A percentile compares a stretch with the other conserved stretches of the same genome.
Conservation (phyloP, 2,888 invertebrate species). For the Clostera curtula region DNA sequence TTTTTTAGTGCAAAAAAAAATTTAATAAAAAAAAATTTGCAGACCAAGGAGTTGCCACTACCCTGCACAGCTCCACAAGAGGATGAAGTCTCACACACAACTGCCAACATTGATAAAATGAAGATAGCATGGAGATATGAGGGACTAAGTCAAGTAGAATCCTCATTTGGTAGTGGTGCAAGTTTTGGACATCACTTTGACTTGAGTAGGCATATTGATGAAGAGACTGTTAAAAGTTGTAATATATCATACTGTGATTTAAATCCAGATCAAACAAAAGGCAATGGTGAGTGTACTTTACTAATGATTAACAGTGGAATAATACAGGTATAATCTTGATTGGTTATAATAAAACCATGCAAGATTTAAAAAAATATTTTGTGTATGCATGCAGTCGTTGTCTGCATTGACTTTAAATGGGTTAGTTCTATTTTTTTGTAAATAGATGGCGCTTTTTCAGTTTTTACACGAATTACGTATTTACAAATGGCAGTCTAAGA, state of each 20-base stretch:
- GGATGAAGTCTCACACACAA: constrained; percentile 41
- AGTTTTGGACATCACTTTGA: constrained; percentile 88
- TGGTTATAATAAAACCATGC: too few species aligned
- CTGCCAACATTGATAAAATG: constrained; percentile 74
- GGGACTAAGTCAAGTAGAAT: constrained; percentile 79
- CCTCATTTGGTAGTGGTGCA: constrained; percentile 58
- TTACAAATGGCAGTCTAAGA: too few species aligned
- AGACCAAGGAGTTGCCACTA: constrained; percentile 72
- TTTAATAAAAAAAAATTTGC: too few species aligned
- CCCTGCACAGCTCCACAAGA: constrained; percentile 64
- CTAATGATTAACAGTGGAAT: constrained; percentile 14
- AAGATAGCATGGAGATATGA: constrained; percentile 95
- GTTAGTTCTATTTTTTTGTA: too few species aligned
- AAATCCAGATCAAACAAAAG: constrained; percentile 19
- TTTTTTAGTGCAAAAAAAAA: too few species aligned
- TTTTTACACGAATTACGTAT: too few species aligned
- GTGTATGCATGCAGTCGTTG: too few species aligned
- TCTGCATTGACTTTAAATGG: too few species aligned
- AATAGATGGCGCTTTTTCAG: too few species aligned
- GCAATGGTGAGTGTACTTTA: constrained; percentile 29
- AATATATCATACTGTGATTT: constrained; percentile 75
- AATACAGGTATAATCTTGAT: too few species aligned
- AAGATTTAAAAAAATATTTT: background rate
- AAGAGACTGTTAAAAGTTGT: constrained; percentile 70
- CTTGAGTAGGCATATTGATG: constrained; percentile 82